Base-by-base conservation (phyloP, 1,140 invertebrate species). In the Plodia interpunctella region DNA sequence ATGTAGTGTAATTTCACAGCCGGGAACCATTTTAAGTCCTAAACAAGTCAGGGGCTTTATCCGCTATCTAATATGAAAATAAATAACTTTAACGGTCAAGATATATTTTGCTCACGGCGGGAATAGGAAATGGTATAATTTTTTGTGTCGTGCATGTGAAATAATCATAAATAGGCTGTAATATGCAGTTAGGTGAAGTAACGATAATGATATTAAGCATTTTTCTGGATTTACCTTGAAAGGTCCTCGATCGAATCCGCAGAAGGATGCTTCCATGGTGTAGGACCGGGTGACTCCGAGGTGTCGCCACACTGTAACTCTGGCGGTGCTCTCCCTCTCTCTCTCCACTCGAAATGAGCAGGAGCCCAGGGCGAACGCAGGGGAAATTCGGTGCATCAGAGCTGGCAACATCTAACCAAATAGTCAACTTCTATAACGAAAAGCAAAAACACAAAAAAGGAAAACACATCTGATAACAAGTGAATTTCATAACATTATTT, bases 211-310 rank as follows among this genome's bases (percentile, higher is more conserved):
- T 10, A 15, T 44, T 44, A 15, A 44, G 13, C 15, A 15, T 44
- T 5, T 15, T 15, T 44, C 13, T n/a, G 10, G 38, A 44, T 44
- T 44, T 72, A 92, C 94, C 90, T 93, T 92, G 74, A 94, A 95
- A 35, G 91, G 90, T 51, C 96, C 96, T 72, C 94, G 92, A 78
- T 96, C 95, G 78, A 94, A 97, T 18, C 96, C 96, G 76, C 95
- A 96, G 83, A 95, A 97, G 60, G 95, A 96, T 51, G 95, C 95
- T 81, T 98, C 97, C 93, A 98, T 94, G 5, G 96, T 98, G 84
- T 97, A 98, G 59, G 88, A 92, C 70, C 91, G 89, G 18, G 90
- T 86, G 28, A 97, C 92, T 13, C 93, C 94, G 51, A 97, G 93
- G 79, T 97, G 94, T 59, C 96, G 86, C 96, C 96, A 98, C 28